Base-by-base conservation (phyloP, 1,140 invertebrate genomes). In the Papilio xuthus region DNA sequence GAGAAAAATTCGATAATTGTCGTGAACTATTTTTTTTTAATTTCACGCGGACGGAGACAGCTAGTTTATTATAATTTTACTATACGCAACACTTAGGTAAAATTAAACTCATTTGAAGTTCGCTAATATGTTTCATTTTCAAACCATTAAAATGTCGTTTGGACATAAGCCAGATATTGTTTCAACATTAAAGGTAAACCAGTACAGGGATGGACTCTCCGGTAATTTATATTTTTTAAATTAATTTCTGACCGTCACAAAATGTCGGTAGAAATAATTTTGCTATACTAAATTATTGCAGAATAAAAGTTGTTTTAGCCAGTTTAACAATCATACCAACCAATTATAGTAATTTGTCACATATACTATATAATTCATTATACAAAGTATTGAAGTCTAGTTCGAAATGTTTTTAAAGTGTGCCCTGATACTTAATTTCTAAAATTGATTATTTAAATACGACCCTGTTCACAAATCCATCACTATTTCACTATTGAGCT, bases 31-130 rank as follows among this genome's bases (percentile, higher is more conserved):
- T 86, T 82, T 82, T 73, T 81, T 85, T 78, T 77, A 75, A n/a
- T n/a, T n/a, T n/a, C n/a, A n/a, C n/a, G n/a, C n/a, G n/a, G n/a
- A n/a, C n/a, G n/a, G n/a, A n/a, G n/a, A n/a, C n/a, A n/a, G n/a
- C n/a, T n/a, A n/a, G n/a, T n/a, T n/a, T n/a, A 77, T 86, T 86
- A 75, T 20, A 81, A 84, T 84, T 84, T 79, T 87, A 79, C 78
- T 77, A 42, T 82, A 81, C 70, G 81, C 78, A 79, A 84, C 82
- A 83, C 79, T 85, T 85, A 84, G 77, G 85, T 87, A 87, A 79
- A 81, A 84, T 83, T 86, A 88, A 88, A 83, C 79, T 83, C 80
- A 81, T 80, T 79, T 84, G 78, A 80, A 83, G 20, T 32, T 60
- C 20, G 26, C 76, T 37, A 37, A 18, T 69, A 69, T 79, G 67